A percentile compares a stretch with the other conserved stretches of the same genome.
Conservation (phyloP, 2,113 vertebrate species). For the Notechis scutatus region DNA sequence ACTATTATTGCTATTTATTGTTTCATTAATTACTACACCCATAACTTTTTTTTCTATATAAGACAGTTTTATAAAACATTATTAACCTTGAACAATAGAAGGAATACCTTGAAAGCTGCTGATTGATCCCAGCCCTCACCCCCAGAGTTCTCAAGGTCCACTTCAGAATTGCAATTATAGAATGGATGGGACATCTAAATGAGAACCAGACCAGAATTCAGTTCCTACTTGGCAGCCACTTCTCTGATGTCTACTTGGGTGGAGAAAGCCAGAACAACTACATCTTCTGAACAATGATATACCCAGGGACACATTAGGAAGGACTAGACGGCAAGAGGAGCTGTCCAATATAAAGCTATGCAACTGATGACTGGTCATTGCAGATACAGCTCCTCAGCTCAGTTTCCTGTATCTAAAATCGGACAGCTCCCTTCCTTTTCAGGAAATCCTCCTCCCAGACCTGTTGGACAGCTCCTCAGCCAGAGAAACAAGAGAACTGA, state of each 20-base stretch:
- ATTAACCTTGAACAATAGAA: background rate
- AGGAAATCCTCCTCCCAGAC: background rate
- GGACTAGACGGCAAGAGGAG: background rate
- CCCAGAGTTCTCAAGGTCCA: background rate
- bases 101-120: background rate
- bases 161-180: background rate
- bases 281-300: background rate
- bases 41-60: background rate
- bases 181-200: background rate
- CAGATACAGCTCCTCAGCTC: background rate
- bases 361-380: background rate
- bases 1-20: too few relatives aligned
- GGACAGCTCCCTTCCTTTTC: background rate
- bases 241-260: background rate
- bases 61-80: background rate
- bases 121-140: background rate
- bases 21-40: background rate
- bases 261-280: background rate
- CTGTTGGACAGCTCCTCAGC: background rate
- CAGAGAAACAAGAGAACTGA: background rate
- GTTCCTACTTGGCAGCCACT: background rate
- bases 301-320: background rate
- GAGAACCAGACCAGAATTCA: background rate
- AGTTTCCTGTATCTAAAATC: background rate
- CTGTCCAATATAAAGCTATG: background rate